Evolutionary conservation across 2,113 vertebrate species (phyloP).

Genomic region (mouse (Mus musculus)): DNA sequence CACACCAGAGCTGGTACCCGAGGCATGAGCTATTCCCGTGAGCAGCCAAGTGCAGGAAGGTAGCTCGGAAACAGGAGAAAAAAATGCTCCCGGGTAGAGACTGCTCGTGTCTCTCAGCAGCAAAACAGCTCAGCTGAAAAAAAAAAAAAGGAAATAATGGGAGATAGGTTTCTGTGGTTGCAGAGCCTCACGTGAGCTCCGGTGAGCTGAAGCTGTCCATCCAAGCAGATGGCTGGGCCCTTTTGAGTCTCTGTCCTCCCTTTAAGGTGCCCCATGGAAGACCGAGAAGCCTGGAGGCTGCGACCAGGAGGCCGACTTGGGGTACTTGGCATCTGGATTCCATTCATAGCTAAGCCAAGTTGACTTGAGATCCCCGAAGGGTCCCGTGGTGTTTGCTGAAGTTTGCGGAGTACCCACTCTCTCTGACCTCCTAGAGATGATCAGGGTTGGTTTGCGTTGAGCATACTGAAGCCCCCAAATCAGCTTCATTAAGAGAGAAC

Average conservation of each 20-base stretch:
- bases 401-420: no score
- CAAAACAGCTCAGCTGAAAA: not conserved
- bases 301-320: fast-evolving
- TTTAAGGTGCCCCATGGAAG: fast-evolving
- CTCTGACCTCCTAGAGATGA: not conserved
- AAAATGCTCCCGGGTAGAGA: slow-evolving; percentile 50
- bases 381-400: not conserved
- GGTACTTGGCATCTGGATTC: not conserved
- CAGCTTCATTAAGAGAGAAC: not conserved
- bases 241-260: fast-evolving
- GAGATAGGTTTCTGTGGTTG: fast-evolving
- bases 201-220: not conserved
- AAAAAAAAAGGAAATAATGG: not conserved
- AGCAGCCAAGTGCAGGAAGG: slow-evolving; percentile 71
- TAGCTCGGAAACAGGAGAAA: slow-evolving; percentile 68
- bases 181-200: fast-evolving
- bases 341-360: not conserved
- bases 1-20: slow-evolving; percentile 74
- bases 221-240: fast-evolving
- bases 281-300: not conserved
- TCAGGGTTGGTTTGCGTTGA: not conserved
- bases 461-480: not conserved
- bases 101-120: not conserved
- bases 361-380: not conserved
- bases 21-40: slow-evolving; percentile 70